Percentiles rank a stretch among this genome's conserved stretches.
Conservation (phyloP, 2,888 invertebrate species). For the Leptinotarsa tumamoca region DNA sequence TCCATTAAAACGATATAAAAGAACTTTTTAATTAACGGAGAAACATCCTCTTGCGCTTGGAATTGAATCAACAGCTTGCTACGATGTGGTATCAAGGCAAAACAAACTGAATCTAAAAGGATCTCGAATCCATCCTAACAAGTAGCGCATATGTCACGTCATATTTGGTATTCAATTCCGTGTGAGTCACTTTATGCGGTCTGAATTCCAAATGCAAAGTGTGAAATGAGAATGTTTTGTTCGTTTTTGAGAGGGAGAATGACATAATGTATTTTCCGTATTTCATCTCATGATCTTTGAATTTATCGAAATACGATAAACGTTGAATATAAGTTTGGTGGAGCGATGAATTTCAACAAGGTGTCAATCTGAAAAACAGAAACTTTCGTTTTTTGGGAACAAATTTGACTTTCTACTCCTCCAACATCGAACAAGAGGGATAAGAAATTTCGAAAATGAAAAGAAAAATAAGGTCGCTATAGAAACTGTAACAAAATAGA, state of each 20-base stretch:
- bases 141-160: conserved; percentile 7
- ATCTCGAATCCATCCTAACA: background rate
- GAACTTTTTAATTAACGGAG: conserved; percentile 16
- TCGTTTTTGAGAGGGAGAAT: background rate
- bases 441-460: no score
- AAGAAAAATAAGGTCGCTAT: no score
- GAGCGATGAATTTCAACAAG: no score
- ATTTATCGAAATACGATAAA: background rate
- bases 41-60: background rate
- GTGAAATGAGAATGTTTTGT: conserved; percentile 5
- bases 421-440: no score
- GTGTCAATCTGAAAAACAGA: no score
- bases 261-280: background rate
- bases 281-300: background rate
- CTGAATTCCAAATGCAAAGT: background rate
- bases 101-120: conserved; percentile 12
- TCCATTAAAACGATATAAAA: conserved; percentile 5
- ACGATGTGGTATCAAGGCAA: conserved; percentile 6
- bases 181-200: background rate
- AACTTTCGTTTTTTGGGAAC: no score
- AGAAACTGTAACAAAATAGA: no score
- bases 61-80: conserved; percentile 18
- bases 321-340: no score
- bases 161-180: conserved; percentile 16
- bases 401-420: no score